Conservation (phyloP, 2,113 vertebrate species). For the Microcebus murinus region DNA sequence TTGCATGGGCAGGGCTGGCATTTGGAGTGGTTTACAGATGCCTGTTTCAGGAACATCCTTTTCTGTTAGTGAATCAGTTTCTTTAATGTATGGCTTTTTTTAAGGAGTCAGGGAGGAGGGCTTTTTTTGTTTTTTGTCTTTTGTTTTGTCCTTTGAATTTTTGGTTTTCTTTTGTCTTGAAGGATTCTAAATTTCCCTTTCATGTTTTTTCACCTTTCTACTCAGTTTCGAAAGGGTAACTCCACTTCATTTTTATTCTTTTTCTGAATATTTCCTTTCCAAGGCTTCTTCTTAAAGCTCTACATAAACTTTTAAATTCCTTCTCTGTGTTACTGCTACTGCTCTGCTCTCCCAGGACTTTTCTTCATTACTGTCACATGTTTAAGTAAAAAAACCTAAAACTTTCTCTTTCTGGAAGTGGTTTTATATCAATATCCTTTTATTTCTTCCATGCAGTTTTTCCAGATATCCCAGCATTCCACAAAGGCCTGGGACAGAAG, state of each 20-base stretch:
- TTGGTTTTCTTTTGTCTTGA: neutral
- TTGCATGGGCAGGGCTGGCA: neutral
- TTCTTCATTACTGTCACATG: neutral
- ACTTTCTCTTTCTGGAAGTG: neutral
- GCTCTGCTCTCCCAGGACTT: neutral
- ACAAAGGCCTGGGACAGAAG: neutral
- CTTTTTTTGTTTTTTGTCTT: too few relatives aligned
- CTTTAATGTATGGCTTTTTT: neutral
- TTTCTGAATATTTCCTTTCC: neutral
- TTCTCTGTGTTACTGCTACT: neutral
- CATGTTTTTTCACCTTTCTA: neutral
- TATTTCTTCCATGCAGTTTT: neutral
- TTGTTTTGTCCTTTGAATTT: neutral
- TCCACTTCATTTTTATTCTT: neutral
- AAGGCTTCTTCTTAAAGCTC: neutral
- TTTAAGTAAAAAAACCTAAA: neutral
- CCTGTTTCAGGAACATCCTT: neutral
- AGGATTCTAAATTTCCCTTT: neutral
- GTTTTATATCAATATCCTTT: neutral
- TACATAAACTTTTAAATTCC: neutral
- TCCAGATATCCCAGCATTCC: neutral
- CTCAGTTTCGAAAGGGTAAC: neutral
- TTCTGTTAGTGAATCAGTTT: neutral
- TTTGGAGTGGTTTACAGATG: neutral
- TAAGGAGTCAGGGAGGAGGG: too few relatives aligned